Conservation (phyloP, 2,888 invertebrate species). For the Drosophila tripunctata region DNA sequence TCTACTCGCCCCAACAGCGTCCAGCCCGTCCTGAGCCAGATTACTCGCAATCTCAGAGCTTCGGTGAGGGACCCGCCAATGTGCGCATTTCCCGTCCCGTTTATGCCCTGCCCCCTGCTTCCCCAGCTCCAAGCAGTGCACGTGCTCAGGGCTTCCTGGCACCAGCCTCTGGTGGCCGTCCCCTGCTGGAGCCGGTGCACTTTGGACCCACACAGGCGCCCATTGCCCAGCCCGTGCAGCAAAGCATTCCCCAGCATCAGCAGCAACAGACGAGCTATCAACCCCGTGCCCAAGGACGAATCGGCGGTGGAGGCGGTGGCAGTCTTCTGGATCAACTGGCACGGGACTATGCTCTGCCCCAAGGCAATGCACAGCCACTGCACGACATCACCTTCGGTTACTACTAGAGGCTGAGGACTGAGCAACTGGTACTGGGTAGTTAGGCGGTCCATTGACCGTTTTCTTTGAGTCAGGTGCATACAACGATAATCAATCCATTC, state of each 20-base stretch:
- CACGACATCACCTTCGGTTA: constrained; percentile 94
- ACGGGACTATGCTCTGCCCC: constrained; percentile 91
- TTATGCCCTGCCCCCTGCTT: constrained; percentile 80
- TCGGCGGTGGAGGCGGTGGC: constrained; percentile 81
- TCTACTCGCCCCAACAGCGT: constrained; percentile 82
- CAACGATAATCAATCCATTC: constrained; percentile 27
- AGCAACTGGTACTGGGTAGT: constrained; percentile 42
- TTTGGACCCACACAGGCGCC: constrained; percentile 71
- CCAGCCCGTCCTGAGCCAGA: constrained; percentile 83
- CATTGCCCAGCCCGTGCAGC: constrained; percentile 71
- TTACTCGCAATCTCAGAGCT: constrained; percentile 81
- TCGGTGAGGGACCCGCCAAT: constrained; percentile 81
- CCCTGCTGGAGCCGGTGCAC: constrained; percentile 75
- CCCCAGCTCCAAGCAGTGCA: constrained; percentile 77
- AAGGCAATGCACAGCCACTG: constrained; percentile 88
- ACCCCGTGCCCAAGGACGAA: constrained; percentile 73
- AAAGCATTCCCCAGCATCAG: constrained; percentile 56
- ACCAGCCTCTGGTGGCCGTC: constrained; percentile 81
- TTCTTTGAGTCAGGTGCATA: constrained; percentile 58
- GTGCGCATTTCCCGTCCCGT: constrained; percentile 82
- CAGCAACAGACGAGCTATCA: constrained; percentile 70
- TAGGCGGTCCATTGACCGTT: constrained; percentile 25
- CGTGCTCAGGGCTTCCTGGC: constrained; percentile 81
- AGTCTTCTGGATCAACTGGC: constrained; percentile 91
- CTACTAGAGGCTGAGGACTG: constrained; percentile 85